Conservation (phyloP, 2,888 invertebrate genomes). For the Hesperia comma region DNA sequence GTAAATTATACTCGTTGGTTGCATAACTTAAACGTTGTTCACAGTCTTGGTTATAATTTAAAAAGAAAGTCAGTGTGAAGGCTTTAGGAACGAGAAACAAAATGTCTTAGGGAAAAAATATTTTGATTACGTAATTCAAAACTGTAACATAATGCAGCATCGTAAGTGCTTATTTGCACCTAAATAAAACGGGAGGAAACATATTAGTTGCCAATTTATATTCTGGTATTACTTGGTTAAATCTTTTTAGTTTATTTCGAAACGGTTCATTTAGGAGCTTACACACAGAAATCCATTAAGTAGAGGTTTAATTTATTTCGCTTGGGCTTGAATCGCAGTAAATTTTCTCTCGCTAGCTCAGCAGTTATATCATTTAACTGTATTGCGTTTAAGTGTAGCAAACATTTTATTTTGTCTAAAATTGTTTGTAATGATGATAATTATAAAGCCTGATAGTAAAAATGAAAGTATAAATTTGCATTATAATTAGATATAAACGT, state of each 20-base stretch:
- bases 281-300: conserved; percentile 29
- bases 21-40: conserved; percentile 23
- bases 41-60: conserved; percentile 26
- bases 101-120: conserved; percentile 22
- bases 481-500: too few relatives aligned
- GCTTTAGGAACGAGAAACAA: conserved; percentile 15
- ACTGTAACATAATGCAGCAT: not conserved
- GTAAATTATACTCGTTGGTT: conserved; percentile 16
- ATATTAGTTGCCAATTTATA: not conserved
- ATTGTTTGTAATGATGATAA: too few relatives aligned
- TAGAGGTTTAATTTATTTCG: conserved; percentile 31
- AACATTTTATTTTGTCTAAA: too few relatives aligned
- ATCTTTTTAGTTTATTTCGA: conserved; percentile 23
- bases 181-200: not conserved
- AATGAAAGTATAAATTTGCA: too few relatives aligned
- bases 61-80: conserved; percentile 28
- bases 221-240: conserved; percentile 1
- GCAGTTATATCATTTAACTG: conserved; percentile 15
- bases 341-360: conserved; percentile 19
- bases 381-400: not conserved
- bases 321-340: conserved; percentile 15
- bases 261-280: conserved; percentile 22
- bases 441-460: too few relatives aligned
- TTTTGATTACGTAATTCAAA: conserved; percentile 13
- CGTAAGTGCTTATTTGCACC: not conserved